Base-by-base conservation (phyloP, 2,113 vertebrate genomes). In the Dipodomys ordii region DNA sequence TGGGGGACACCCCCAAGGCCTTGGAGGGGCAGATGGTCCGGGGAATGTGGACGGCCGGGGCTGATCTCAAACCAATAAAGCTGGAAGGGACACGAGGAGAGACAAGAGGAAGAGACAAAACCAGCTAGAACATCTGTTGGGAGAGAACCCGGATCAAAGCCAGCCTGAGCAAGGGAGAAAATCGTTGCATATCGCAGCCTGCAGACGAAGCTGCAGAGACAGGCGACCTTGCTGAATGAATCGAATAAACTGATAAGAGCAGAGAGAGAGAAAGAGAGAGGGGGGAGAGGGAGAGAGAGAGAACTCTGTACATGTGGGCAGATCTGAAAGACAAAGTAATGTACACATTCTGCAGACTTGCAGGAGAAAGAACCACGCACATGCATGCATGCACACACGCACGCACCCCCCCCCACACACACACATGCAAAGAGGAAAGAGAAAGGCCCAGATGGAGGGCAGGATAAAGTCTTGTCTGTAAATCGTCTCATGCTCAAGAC, bases 71-170 rank as follows among this genome's bases (percentile, higher is more conserved):
- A 28, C 69, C 79, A 87, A 30, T 2, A 7, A 3, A 25, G 35
- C 49, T 13, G 20, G 19, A 57, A 84, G 69, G 79, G n/a, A 65
- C 80, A 85, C 0, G 32, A 71, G 77, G 62, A 25, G 57, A 53
- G 68, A 87, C 30, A 53, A 81, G 77, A 0, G 23, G 78, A 44
- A 78, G 69, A 77, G 93, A 74, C 16, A 93, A 62, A 16, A 23
- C 57, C 44, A 44, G 86, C 67, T 82, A 65, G 81, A 81, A 92
- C 95, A 93, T 92, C 86, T 95, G 92, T 19, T 16, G 20, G 82
- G 87, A 91, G 87, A 78, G 83, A 9, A 64, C 13, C 4, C 0
- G 67, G 81, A 96, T 96, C 90, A 86, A 92, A 96, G 95, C 82
- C 74, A 87, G 79, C 76, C 82, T 71, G 39, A 82, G 89, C 25